phyloP scores from a whole-genome alignment of 2,888 invertebrate genomes.

The Timandra comae region DNA sequence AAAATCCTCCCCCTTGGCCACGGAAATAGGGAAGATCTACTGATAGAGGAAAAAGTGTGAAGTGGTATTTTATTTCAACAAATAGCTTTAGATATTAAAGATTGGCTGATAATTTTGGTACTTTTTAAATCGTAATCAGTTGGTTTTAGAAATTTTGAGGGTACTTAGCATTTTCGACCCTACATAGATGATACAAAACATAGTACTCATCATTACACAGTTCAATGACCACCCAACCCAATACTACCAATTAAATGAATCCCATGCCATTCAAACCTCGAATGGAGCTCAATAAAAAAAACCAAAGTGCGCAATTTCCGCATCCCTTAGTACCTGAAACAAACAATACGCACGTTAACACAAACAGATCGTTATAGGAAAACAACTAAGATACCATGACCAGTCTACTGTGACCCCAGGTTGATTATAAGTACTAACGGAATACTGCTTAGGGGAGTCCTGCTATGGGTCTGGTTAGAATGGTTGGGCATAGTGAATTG shows the following conservation, averaged over 20 bases:
- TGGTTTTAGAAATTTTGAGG: too few species aligned
- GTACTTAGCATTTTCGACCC: too few species aligned
- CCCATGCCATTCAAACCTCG: constrained; percentile 25
- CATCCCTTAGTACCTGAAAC: constrained; percentile 53
- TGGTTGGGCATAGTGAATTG: constrained; percentile 17
- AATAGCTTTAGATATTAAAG: too few species aligned
- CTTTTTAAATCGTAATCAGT: too few species aligned
- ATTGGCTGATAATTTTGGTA: too few species aligned
- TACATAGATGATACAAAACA: too few species aligned
- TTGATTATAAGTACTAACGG: constrained; percentile 16
- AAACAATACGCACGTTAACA: constrained; percentile 47
- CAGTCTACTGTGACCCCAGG: constrained; percentile 24
- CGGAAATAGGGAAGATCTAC: constrained; percentile 12
- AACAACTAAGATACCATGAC: constrained; percentile 27
- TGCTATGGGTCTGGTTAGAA: constrained; percentile 17
- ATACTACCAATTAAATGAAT: background rate
- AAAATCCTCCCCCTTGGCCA: constrained; percentile 38
- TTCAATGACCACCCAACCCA: too few species aligned
- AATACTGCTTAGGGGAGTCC: constrained; percentile 11
- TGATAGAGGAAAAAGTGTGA: constrained; percentile 4
- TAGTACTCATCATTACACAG: too few species aligned
- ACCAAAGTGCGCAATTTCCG: constrained; percentile 26
- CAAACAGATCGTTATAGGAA: constrained; percentile 34
- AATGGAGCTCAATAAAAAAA: constrained; percentile 19
- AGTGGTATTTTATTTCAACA: too few species aligned